Conservation (phyloP, 2,888 invertebrate species). For the Mystacides longicornis region DNA sequence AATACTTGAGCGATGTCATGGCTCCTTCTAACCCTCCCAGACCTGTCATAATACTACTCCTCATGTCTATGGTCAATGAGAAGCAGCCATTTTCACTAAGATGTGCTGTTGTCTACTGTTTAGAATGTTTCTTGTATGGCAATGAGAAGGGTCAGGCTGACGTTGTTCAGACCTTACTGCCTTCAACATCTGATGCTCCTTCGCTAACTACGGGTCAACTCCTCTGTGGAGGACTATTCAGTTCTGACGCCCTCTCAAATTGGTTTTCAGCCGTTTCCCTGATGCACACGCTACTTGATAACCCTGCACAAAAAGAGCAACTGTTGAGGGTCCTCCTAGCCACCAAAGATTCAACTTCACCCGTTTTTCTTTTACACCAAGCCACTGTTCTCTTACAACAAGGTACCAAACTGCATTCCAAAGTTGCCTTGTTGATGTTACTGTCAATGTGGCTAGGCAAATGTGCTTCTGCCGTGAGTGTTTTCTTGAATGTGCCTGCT, state of each 20-base stretch:
- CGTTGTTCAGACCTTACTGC: conserved; percentile 86
- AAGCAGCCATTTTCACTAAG: conserved; percentile 79
- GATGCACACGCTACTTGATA: conserved; percentile 83
- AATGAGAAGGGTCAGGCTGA: conserved; percentile 84
- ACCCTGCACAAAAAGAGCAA: conserved; percentile 80
- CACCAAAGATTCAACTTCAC: conserved; percentile 72
- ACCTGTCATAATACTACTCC: conserved; percentile 85
- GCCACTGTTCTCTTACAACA: conserved; percentile 79
- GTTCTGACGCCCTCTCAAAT: conserved; percentile 77
- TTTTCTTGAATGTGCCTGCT: conserved; percentile 70
- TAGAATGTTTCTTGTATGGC: conserved; percentile 90
- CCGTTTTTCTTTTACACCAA: conserved; percentile 85
- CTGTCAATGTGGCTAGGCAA: conserved; percentile 81
- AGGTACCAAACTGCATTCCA: conserved; percentile 68
- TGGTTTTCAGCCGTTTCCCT: conserved; percentile 95
- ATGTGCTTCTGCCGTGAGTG: conserved; percentile 75
- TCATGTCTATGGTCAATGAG: conserved; percentile 99
- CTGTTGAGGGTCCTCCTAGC: conserved; percentile 85
- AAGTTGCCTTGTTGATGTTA: conserved; percentile 85
- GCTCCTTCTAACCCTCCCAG: conserved; percentile 91
- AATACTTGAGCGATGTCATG: conserved; percentile 80
- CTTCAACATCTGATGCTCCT: conserved; percentile 70
- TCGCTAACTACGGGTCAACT: conserved; percentile 77
- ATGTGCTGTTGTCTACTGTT: conserved; percentile 94
- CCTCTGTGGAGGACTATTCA: conserved; percentile 87